Conservation (phyloP, 2,797 vertebrate genomes). For the Bradypus variegatus region DNA sequence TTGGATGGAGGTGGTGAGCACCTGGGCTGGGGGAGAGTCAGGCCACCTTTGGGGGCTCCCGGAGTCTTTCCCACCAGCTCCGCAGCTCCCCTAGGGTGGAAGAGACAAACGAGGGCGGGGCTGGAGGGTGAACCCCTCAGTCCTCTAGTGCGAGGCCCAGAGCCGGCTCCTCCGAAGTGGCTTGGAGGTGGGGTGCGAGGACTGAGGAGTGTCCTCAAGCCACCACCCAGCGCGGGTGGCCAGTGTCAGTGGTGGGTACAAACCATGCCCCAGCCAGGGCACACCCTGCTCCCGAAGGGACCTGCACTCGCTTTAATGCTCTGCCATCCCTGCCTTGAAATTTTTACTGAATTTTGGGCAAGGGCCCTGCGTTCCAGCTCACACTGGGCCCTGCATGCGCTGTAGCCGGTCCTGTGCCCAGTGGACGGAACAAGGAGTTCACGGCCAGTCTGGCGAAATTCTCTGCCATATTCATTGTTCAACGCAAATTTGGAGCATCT, state of each 20-base stretch:
- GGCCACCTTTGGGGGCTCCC: rapidly evolving
- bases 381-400: neutral
- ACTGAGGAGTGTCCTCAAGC: too few species aligned
- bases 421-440: neutral
- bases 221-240: rapidly evolving
- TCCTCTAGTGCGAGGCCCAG: rapidly evolving
- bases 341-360: neutral
- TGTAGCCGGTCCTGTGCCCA: rapidly evolving
- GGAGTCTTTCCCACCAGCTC: rapidly evolving
- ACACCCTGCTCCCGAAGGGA: neutral
- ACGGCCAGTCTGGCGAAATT: neutral
- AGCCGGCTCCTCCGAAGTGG: neutral
- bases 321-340: neutral
- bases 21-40: neutral
- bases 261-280: rapidly evolving
- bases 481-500: rapidly evolving
- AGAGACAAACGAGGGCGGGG: rapidly evolving
- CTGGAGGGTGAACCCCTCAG: too few species aligned
- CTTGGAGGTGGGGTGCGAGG: rapidly evolving
- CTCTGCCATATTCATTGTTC: rapidly evolving
- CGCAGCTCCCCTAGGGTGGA: neutral
- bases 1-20: neutral
- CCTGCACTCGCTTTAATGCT: neutral
- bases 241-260: rapidly evolving
- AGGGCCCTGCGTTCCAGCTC: neutral